Evolutionary conservation across 1,140 invertebrate species (phyloP).

Genomic region (Neodiprion lecontei): DNA sequence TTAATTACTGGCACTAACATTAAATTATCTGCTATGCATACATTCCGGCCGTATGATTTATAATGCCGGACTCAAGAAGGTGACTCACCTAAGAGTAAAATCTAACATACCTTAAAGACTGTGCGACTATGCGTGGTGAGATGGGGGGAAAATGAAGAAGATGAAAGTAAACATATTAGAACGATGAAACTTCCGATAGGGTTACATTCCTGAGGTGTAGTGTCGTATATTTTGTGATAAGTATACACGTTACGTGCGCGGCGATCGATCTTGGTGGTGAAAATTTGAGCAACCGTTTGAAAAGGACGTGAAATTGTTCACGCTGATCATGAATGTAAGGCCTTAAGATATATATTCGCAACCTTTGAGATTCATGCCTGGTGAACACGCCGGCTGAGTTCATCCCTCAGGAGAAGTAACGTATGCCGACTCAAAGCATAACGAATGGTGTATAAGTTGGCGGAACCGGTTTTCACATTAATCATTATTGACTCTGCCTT

Average conservation of each 20-base stretch:
- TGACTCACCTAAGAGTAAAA: background rate
- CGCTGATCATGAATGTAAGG: background rate
- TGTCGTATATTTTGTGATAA: too few species aligned
- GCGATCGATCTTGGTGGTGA: too few species aligned
- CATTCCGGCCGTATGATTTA: background rate
- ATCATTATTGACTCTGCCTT: slow-evolving; percentile 44
- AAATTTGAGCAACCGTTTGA: too few species aligned
- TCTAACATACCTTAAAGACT: background rate
- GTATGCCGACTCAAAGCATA: slow-evolving; percentile 32
- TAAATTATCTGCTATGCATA: too few species aligned
- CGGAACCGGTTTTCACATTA: slow-evolving; percentile 45
- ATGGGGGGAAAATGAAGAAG: too few species aligned
- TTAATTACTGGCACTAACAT: too few species aligned
- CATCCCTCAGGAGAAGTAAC: slow-evolving; percentile 14
- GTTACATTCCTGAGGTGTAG: too few species aligned
- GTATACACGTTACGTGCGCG: too few species aligned
- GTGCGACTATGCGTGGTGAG: too few species aligned
- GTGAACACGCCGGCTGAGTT: slow-evolving; percentile 2
- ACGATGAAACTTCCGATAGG: too few species aligned
- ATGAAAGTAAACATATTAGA: too few species aligned
- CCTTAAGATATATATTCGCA: background rate
- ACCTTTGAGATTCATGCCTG: slow-evolving; percentile 8
- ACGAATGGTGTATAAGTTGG: slow-evolving; percentile 28
- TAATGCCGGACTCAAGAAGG: background rate
- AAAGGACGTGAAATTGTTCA: too few species aligned